These are phyloP conservation scores for Falco biarmicus DNA, from an alignment of 2,797 vertebrate genomes.

Conservation along the genomic window DNA sequence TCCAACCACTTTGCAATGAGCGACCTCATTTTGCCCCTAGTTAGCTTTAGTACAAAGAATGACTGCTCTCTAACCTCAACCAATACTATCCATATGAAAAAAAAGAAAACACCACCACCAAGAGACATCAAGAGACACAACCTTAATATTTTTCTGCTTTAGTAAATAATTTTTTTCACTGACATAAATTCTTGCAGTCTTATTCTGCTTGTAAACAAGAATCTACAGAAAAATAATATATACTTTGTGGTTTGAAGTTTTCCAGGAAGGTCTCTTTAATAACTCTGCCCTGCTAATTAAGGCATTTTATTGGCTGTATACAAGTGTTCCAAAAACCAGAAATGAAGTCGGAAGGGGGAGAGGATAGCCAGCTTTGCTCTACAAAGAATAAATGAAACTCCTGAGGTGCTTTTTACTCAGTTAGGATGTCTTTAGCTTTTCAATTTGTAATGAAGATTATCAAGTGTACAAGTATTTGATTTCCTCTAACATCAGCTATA, in stretches of 20 bases:
- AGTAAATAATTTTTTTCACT: neutral
- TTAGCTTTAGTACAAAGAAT: neutral
- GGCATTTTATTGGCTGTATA: neutral
- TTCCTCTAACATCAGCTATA: neutral
- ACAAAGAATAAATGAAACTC: neutral
- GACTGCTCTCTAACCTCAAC: neutral
- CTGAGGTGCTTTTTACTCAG: neutral
- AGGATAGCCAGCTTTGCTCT: neutral
- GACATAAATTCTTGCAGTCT: neutral
- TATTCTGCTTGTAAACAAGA: neutral
- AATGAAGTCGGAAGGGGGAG: neutral
- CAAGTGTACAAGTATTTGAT: neutral
- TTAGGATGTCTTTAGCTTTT: neutral
- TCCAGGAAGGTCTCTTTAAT: neutral
- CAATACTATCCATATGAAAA: neutral
- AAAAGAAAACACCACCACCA: neutral
- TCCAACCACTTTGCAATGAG: neutral
- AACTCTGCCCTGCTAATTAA: neutral
- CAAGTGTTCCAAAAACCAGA: neutral
- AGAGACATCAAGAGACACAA: neutral
- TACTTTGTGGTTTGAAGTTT: neutral
- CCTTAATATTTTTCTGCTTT: neutral
- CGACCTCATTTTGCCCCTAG: accelerated
- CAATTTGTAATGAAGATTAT: neutral
- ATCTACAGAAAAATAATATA: neutral